Evolutionary conservation across 2,797 vertebrate species (phyloP).

Genomic region (Antennarius maculatus): DNA sequence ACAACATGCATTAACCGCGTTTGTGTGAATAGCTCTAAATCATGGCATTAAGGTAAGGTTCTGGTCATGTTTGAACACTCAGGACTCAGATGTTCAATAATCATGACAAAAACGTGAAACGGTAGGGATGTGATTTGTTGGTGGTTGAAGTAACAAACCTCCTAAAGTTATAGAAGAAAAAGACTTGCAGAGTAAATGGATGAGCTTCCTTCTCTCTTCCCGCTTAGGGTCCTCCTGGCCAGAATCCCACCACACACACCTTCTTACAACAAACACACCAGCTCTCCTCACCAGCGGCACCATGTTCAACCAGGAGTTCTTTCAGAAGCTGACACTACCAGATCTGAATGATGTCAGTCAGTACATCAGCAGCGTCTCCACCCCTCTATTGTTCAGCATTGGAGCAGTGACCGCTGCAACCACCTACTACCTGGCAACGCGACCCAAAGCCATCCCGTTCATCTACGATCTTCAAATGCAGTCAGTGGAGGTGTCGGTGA

Average conservation of each 20-base stretch:
- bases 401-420: slow-evolving; percentile 88
- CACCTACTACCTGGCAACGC: slow-evolving; percentile 90
- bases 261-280: background rate
- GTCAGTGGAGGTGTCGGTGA: slow-evolving; percentile 88
- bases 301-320: slow-evolving; percentile 89
- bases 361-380: slow-evolving; percentile 84
- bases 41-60: too few relatives aligned
- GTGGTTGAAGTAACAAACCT: background rate
- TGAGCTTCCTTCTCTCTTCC: slow-evolving; percentile 8
- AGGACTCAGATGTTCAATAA: background rate
- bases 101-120: too few relatives aligned
- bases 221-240: slow-evolving; percentile 30
- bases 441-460: slow-evolving; percentile 86
- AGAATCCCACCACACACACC: slow-evolving; percentile 17
- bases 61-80: too few relatives aligned
- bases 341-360: slow-evolving; percentile 87
- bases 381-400: slow-evolving; percentile 87
- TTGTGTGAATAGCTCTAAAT: too few relatives aligned
- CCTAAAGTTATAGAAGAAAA: background rate
- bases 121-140: background rate
- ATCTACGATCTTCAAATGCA: slow-evolving; percentile 89
- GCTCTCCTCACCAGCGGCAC: background rate
- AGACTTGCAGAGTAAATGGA: background rate
- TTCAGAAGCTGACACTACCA: slow-evolving; percentile 84
- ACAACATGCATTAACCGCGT: too few relatives aligned